Percentiles rank a stretch among this genome's conserved stretches.
phyloP scores from a whole-genome alignment of 2,888 invertebrate genomes.

The Apeira syringaria region DNA sequence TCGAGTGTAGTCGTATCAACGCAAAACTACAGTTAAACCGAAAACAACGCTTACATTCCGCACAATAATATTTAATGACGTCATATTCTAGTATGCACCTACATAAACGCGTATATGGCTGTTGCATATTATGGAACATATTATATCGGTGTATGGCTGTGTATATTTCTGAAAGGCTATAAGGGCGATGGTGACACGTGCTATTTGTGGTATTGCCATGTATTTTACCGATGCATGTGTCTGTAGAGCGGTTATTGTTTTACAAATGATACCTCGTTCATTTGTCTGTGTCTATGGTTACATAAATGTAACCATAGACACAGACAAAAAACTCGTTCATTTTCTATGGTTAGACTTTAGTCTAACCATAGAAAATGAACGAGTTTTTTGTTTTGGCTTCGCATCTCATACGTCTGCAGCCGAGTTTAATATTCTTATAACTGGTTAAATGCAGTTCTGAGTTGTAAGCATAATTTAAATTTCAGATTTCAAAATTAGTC shows the following conservation, averaged over 20 bases:
- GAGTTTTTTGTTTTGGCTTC: too few species aligned
- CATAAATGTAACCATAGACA: too few species aligned
- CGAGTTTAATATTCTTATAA: too few species aligned
- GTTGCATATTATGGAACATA: neutral
- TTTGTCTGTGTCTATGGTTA: too few species aligned
- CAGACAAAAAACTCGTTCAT: too few species aligned
- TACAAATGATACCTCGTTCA: too few species aligned
- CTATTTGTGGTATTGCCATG: constrained; percentile 2
- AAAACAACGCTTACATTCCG: constrained; percentile 21
- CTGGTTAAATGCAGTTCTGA: too few species aligned
- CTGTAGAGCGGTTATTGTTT: neutral
- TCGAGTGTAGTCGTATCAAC: constrained; percentile 16
- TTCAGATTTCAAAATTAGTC: too few species aligned
- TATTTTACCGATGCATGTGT: constrained; percentile 3
- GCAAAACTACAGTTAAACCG: constrained; percentile 18
- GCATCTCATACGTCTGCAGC: too few species aligned
- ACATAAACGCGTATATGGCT: neutral
- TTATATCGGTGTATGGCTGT: constrained; percentile 1
- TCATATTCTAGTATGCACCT: constrained; percentile 15
- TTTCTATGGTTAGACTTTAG: too few species aligned
- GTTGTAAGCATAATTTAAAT: too few species aligned
- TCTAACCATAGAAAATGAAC: too few species aligned
- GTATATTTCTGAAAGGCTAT: constrained; percentile 1
- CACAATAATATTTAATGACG: constrained; percentile 27
- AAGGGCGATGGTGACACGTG: constrained; percentile 13